Base-by-base conservation (phyloP, 2,888 invertebrate species). In the Erebia palarica region DNA sequence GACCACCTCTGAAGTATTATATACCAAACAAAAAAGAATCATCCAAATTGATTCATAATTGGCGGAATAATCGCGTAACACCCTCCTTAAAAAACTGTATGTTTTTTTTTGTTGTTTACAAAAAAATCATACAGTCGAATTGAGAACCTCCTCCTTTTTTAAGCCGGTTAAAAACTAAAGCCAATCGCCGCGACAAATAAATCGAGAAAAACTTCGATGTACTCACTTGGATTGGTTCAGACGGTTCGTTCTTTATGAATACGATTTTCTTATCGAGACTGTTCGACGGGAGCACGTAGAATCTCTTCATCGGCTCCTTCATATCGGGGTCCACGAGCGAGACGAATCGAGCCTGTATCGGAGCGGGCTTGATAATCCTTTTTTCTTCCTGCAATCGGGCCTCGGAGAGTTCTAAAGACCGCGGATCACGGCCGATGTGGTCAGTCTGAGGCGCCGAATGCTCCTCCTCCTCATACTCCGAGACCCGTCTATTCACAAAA, bases 231-330 rank as follows among this genome's bases (percentile, higher is more conserved):
- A 87, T 84, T 84, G 92, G 78, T 69, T 94, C 94, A 61, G 86
- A 59, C 1, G 94, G 94, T 75, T 95, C 94, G 84, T 94, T 95
- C 84, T 96, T 96, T 73, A 95, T 94, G 68, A 96, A 92, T 79
- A 96, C 94, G 75, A 95, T 88, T 82, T 95, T 96, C 83, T 96
- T 95, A 65, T 96, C 95, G 16, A 91, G 81, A 55, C 83, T 77
- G 70, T 81, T 85, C 73, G 91, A 91, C n/a, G 93, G 93, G 70
- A 93, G 84, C 42, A 94, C 92, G 73, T 91, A 94, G 75, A 91
- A 86, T 66, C 89, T 80, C 76, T 89, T 90, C 4, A 89, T 82
- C 0, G 85, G 74, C 36, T 92, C 91, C 72, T 90, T 91, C 2
- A 83, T 78, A 14, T 91, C 91, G 0, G 86, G 74, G 66, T 91